Conservation (phyloP, 1,140 invertebrate species). For the Portunus trituberculatus region DNA sequence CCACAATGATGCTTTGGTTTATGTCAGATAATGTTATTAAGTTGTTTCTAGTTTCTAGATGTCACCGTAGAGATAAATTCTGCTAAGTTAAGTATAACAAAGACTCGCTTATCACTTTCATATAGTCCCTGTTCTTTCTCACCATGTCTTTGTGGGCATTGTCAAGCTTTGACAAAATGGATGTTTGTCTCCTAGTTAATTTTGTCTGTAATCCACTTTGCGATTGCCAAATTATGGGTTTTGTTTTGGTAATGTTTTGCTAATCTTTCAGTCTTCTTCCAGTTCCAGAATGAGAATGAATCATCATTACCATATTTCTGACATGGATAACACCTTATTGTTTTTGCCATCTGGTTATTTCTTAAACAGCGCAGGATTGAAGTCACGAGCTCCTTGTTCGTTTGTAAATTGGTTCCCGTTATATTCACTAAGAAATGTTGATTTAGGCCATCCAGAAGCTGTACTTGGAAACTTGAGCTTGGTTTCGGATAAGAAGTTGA, state of each 20-base stretch:
- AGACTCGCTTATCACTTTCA: conserved; percentile 30
- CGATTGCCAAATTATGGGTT: too few relatives aligned
- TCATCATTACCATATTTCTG: too few relatives aligned
- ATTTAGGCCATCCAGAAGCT: not conserved
- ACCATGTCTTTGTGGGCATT: conserved; percentile 18
- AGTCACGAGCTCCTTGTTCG: not conserved
- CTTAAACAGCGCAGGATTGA: conserved; percentile 3
- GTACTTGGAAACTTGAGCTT: not conserved
- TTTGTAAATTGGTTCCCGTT: not conserved
- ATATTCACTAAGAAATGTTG: not conserved
- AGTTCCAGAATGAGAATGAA: too few relatives aligned
- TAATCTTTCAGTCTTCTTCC: too few relatives aligned
- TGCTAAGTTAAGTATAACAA: not conserved
- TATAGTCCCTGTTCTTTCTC: conserved; percentile 15
- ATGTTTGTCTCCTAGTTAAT: not conserved
- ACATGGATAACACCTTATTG: too few relatives aligned
- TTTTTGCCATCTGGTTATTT: not conserved
- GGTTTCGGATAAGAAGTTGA: not conserved
- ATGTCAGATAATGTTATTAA: too few relatives aligned
- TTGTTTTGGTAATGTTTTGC: too few relatives aligned
- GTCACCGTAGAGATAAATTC: not conserved
- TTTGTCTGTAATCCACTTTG: not conserved
- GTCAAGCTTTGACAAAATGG: not conserved
- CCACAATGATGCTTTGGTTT: too few relatives aligned
- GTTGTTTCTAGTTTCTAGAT: too few relatives aligned